Conservation (phyloP, 2,888 invertebrate species). For the Aleiodes alternator region DNA sequence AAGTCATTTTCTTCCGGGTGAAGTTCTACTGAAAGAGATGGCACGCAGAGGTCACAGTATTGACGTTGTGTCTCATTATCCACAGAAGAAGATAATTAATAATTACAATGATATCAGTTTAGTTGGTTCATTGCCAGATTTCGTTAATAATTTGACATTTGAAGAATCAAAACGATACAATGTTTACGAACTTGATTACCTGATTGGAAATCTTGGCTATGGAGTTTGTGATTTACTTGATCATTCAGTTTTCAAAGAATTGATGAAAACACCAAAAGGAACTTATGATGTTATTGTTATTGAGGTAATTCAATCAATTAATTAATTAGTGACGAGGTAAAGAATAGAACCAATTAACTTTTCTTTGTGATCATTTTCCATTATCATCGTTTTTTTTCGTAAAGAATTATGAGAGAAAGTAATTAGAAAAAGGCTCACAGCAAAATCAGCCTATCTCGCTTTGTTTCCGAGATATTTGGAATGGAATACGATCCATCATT, state of each 20-base stretch:
- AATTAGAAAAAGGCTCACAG: no score
- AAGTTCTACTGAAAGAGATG: slow-evolving; percentile 74
- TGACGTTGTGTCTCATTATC: slow-evolving; percentile 70
- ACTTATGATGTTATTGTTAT: slow-evolving; percentile 61
- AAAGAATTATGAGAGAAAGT: no score
- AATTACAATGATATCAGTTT: slow-evolving; percentile 68
- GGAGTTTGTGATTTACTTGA: slow-evolving; percentile 52
- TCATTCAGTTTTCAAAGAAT: slow-evolving; percentile 48
- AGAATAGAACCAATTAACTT: no score
- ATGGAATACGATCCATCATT: background rate
- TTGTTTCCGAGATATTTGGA: no score
- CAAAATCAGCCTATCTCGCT: no score
- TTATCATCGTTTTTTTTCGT: no score
- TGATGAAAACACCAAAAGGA: slow-evolving; percentile 58
- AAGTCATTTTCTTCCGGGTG: slow-evolving; percentile 77
- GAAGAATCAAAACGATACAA: slow-evolving; percentile 32
- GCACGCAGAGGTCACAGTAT: slow-evolving; percentile 76
- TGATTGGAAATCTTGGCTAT: slow-evolving; percentile 48
- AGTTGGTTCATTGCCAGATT: slow-evolving; percentile 50
- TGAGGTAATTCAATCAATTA: slow-evolving; percentile 56
- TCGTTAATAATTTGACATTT: slow-evolving; percentile 65
- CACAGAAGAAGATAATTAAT: slow-evolving; percentile 59
- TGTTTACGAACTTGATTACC: slow-evolving; percentile 19
- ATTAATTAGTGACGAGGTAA: no score
- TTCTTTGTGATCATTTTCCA: no score